Base-by-base conservation (phyloP, 2,113 vertebrate genomes). In the Scomber scombrus region DNA sequence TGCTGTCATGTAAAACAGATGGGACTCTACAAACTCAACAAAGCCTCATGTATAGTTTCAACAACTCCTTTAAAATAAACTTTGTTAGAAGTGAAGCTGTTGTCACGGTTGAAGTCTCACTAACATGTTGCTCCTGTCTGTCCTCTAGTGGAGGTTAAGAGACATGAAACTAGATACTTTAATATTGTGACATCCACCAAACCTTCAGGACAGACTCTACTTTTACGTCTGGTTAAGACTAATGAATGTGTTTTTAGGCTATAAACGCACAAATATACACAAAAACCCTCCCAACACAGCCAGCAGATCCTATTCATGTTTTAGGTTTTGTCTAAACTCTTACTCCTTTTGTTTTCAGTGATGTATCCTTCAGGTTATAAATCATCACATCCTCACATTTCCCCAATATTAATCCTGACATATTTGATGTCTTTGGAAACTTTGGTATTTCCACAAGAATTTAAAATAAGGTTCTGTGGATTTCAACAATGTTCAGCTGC, bases 161-260 rank as follows among this genome's bases (percentile, higher is more conserved):
- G 23, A 40, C 26, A 61, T 23, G 15, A 10, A 40, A 8, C 34
- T 40, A 40, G 6, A 40, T 26, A 26, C 23, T 26, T 2, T 26
- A 40, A 40, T 40, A 7, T 7, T 40, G 34, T 40, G 34, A 40
- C 34, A 40, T 40, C 34, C 7, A 40, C 34, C 46, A 62, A 55
- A 15, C 11, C 0, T 40, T 40, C 34, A 40, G 34, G 34, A 40
- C 49, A 58, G 60, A 63, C 65, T 62, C 6, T 16, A 15, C 26
- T 34, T 64, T 55, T 29, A 49, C 71, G 52, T 43, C 40, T 43
- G 54, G 45, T 80, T 21, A 21, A 60, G 55, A 71, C 80, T 68
- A 50, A 62, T 82, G 61, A 76, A 80, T 82, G 84, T 72, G 34
- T 40, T 65, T 26, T 56, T 8, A 57, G 45, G 43, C 76, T 64